Percentiles rank a stretch among this genome's conserved stretches.
Evolutionary conservation across 1,140 invertebrate species (phyloP).

Genomic region (Hesperophylax magnus): DNA sequence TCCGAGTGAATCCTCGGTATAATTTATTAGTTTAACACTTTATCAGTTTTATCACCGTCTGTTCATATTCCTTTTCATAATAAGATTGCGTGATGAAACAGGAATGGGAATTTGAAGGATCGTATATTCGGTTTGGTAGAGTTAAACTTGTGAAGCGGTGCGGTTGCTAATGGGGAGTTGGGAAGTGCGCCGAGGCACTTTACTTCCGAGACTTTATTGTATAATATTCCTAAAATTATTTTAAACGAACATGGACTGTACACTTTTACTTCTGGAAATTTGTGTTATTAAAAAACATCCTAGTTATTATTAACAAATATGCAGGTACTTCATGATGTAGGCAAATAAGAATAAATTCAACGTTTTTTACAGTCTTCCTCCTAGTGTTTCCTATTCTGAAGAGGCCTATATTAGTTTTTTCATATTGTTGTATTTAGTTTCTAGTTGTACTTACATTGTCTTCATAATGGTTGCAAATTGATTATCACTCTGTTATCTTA

Average conservation of each 20-base stretch:
- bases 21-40: not conserved
- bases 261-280: too few relatives aligned
- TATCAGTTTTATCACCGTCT: not conserved
- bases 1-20: too few relatives aligned
- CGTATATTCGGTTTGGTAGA: slow-evolving; percentile 31
- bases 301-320: not conserved
- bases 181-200: not conserved
- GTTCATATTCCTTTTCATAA: slow-evolving; percentile 12
- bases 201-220: not conserved
- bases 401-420: too few relatives aligned
- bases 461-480: too few relatives aligned
- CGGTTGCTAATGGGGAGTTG: slow-evolving; percentile 23
- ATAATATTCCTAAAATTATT: not conserved
- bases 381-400: too few relatives aligned
- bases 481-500: too few relatives aligned
- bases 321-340: too few relatives aligned
- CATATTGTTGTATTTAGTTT: too few relatives aligned
- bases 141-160: slow-evolving; percentile 21
- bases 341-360: too few relatives aligned
- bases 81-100: slow-evolving; percentile 23
- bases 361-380: too few relatives aligned
- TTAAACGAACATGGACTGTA: not conserved
- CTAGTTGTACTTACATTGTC: too few relatives aligned
- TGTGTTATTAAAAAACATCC: too few relatives aligned
- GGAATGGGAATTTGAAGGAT: slow-evolving; percentile 7